Evolutionary conservation across 2,797 vertebrate genomes (phyloP).

Genomic region (Phrynocephalus vlangalii): DNA sequence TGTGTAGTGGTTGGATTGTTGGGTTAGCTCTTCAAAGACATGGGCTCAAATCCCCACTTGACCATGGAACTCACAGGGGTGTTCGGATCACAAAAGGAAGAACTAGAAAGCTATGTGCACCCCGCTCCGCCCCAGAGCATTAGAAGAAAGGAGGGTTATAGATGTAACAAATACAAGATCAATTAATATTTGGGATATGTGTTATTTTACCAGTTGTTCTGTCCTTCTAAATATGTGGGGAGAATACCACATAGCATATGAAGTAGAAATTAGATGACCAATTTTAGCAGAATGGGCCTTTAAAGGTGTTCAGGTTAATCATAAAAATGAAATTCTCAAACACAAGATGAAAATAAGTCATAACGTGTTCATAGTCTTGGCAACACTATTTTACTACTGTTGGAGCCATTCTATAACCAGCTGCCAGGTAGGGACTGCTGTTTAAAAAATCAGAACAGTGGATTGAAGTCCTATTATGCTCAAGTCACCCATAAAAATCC

Average conservation of each 20-base stretch:
- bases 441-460: constrained; percentile 20
- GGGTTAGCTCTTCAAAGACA: too few species aligned
- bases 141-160: too few species aligned
- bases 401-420: not conserved
- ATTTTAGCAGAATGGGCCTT: not conserved
- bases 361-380: not conserved
- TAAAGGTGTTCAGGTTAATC: not conserved
- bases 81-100: too few species aligned
- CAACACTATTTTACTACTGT: not conserved
- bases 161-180: too few species aligned
- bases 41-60: too few species aligned
- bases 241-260: not conserved
- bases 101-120: too few species aligned
- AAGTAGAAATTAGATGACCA: not conserved
- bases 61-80: too few species aligned
- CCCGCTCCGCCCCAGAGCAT: too few species aligned
- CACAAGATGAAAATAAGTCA: not conserved
- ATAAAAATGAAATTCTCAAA: constrained; percentile 7
- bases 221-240: not conserved
- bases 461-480: constrained; percentile 1
- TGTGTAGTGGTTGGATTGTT: too few species aligned
- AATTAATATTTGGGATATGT: too few species aligned
- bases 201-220: not conserved
- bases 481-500: constrained; percentile 20
- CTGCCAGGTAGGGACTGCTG: constrained; percentile 6